phyloP scores from a whole-genome alignment of 2,797 vertebrate species.

The Neoniphon sammara region DNA sequence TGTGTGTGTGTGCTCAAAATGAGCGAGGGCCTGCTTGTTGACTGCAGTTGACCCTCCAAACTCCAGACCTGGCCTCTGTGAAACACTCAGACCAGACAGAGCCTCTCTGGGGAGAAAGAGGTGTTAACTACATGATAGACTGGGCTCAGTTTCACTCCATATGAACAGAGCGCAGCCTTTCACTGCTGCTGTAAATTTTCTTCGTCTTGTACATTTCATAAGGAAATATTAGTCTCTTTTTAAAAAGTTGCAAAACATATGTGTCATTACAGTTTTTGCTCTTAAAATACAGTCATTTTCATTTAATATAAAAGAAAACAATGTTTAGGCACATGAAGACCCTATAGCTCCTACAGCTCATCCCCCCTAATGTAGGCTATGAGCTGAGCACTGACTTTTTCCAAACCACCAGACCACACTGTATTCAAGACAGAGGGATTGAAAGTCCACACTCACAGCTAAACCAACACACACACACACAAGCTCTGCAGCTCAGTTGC shows the following conservation, averaged over 20 bases:
- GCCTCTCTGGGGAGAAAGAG: constrained; percentile 62
- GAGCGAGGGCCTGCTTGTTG: background rate
- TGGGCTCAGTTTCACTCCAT: constrained; percentile 61
- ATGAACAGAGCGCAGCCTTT: constrained; percentile 44
- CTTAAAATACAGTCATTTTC: constrained; percentile 32
- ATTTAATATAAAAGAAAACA: constrained; percentile 6
- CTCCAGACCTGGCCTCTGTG: constrained; percentile 44
- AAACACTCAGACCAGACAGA: constrained; percentile 30
- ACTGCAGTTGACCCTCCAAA: constrained; percentile 50
- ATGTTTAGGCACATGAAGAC: background rate
- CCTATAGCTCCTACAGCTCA: background rate
- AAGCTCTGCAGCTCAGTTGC: constrained; percentile 17
- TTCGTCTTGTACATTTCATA: constrained; percentile 42
- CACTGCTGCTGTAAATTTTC: constrained; percentile 62
- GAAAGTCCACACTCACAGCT: constrained; percentile 11
- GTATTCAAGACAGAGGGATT: constrained; percentile 7
- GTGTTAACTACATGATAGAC: constrained; percentile 66
- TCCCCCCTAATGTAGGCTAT: constrained; percentile 4
- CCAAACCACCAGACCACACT: constrained; percentile 6
- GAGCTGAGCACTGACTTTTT: constrained; percentile 21
- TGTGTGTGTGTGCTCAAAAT: background rate
- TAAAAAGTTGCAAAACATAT: constrained; percentile 1
- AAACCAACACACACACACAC: constrained; percentile 29
- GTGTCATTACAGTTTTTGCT: constrained; percentile 11
- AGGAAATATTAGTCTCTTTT: constrained; percentile 24